phyloP scores from a whole-genome alignment of 2,888 invertebrate genomes.

The Eupeodes latifasciatus region DNA sequence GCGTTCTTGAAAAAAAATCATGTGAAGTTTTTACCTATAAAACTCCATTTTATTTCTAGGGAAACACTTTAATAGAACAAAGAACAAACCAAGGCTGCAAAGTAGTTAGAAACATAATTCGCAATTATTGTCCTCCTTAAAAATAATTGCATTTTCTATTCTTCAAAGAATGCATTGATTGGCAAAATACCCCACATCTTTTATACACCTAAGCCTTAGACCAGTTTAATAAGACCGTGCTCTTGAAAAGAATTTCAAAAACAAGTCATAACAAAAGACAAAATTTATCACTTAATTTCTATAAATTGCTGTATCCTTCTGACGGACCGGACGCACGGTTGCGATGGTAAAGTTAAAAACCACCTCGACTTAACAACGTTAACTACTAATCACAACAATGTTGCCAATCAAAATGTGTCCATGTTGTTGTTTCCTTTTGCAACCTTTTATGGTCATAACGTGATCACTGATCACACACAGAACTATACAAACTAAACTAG shows the following conservation, averaged over 20 bases:
- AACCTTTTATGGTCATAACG: conserved; percentile 64
- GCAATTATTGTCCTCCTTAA: conserved; percentile 4
- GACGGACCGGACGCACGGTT: too few relatives aligned
- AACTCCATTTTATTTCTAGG: too few relatives aligned
- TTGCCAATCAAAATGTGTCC: conserved; percentile 58
- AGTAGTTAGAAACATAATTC: not conserved
- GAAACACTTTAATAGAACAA: too few relatives aligned
- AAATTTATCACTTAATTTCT: conserved; percentile 45
- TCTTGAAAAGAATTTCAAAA: conserved; percentile 15
- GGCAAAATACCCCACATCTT: not conserved
- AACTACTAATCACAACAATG: conserved; percentile 59
- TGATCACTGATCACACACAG: conserved; percentile 64
- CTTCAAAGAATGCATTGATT: conserved; percentile 31
- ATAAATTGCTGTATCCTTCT: conserved; percentile 21
- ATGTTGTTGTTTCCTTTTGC: conserved; percentile 48
- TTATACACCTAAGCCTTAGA: not conserved
- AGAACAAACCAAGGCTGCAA: too few relatives aligned
- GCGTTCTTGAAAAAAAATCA: too few relatives aligned
- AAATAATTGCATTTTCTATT: conserved; percentile 2
- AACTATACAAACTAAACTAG: conserved; percentile 45
- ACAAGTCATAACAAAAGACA: conserved; percentile 17
- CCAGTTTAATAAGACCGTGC: not conserved
- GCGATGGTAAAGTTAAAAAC: conserved; percentile 1
- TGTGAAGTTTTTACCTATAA: too few relatives aligned
- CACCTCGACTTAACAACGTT: conserved; percentile 17